Percentiles rank a stretch among this genome's conserved stretches.
Evolutionary conservation across 1,140 invertebrate genomes (phyloP).

Genomic region (Drosophila tropicalis): DNA sequence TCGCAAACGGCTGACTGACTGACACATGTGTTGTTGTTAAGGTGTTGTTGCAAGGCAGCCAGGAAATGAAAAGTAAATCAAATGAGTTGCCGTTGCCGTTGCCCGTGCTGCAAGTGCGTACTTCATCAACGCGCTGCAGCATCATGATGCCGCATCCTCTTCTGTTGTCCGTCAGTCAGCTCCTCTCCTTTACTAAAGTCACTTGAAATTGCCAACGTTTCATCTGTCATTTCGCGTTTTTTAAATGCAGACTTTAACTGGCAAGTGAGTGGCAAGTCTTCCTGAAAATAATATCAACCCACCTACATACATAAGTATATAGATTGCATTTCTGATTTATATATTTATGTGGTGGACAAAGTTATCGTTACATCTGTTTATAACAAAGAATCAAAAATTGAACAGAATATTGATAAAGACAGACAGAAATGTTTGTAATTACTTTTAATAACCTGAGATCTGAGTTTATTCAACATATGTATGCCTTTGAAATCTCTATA

Average conservation of each 20-base stretch:
- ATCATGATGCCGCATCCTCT: not conserved
- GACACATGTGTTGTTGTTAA: constrained; percentile 47
- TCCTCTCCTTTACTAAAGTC: constrained; percentile 34
- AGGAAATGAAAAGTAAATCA: constrained; percentile 83
- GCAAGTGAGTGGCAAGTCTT: not conserved
- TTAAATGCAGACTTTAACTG: constrained; percentile 8
- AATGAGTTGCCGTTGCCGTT: constrained; percentile 65
- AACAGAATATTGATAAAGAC: not conserved
- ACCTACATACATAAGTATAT: too few relatives aligned
- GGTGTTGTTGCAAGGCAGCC: constrained; percentile 38
- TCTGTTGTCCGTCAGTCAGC: not conserved
- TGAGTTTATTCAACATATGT: too few relatives aligned
- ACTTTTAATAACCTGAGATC: too few relatives aligned
- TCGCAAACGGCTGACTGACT: not conserved
- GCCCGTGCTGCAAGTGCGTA: constrained; percentile 47
- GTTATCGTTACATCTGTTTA: not conserved
- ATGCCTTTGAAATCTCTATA: too few relatives aligned
- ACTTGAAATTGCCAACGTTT: constrained; percentile 53
- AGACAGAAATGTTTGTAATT: not conserved
- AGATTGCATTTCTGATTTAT: not conserved
- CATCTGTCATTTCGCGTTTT: constrained; percentile 61
- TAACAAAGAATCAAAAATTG: not conserved
- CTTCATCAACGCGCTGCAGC: constrained; percentile 57
- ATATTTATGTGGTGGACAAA: not conserved
- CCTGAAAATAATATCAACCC: constrained; percentile 2